Evolutionary conservation across 1,140 invertebrate species (phyloP), one percentile per base, ranked within the genome.

Genomic region (Oedothorax gibbosus): DNA sequence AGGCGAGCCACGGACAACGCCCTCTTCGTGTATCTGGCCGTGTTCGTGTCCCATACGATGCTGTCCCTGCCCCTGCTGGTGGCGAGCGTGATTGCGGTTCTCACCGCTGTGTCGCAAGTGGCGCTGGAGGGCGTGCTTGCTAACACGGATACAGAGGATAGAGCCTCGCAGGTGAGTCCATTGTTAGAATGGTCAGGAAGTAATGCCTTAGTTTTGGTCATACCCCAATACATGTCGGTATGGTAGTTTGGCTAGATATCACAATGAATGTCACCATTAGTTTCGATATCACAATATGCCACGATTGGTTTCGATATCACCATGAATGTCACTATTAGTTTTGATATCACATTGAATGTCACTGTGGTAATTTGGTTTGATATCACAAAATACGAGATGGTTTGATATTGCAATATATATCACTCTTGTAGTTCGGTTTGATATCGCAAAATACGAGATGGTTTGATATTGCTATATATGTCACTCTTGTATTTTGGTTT

Each of bases 31-130:
- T 89, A 89, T 71, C 88, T 89, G 64, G 86, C 88, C 7, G 87
- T 89, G n/a, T 89, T 90, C 69, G 86, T 88, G 15, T 88, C 87
- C 11, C 87, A 90, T 54, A 89, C 89, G 9, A 89, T 89, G 88
- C 85, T 89, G 62, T 88, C 89, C 35, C 83, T 89, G 56, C 87
- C 88, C 3, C 21, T 86, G 53, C 65, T 83, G 9, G 76, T 87
- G 0, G 88, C 89, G 15, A 73, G 88, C 49, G 65, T 87, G 9
- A 82, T 89, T 0, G 89, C 88, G 35, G 62, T 88, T 11, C 21
- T 88, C 11, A 86, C 89, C 0, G 87, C 80, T 9, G 20, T 87
- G 18, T 69, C 87, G 14, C 89, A 90, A 68, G 80, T 89, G n/a
- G 66, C 88, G 0, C 62, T 89, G 14, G 87, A 87, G 20, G 83